Conservation (phyloP, 2,888 invertebrate species). For the Ametastegia equiseti region DNA sequence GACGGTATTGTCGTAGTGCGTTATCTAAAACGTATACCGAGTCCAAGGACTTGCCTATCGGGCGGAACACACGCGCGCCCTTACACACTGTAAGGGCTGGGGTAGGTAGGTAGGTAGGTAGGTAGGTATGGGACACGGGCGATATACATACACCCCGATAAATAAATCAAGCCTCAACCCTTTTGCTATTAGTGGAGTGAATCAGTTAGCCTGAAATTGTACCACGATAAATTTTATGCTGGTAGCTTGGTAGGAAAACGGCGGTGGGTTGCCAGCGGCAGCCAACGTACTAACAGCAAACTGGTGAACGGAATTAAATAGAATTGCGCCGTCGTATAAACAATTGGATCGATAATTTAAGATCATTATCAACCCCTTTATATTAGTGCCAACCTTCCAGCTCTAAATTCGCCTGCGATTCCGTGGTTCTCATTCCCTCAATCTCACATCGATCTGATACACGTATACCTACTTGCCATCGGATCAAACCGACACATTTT, state of each 20-base stretch:
- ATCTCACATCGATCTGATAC: neutral
- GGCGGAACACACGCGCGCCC: slow-evolving; percentile 43
- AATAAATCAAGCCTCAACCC: slow-evolving; percentile 68
- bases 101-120: neutral
- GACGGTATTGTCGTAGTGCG: slow-evolving; percentile 45
- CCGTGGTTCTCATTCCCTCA: slow-evolving; percentile 64
- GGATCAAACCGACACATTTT: neutral
- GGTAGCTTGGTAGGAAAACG: slow-evolving; percentile 51
- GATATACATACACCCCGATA: slow-evolving; percentile 56
- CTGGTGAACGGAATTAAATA: slow-evolving; percentile 67
- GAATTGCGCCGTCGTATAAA: slow-evolving; percentile 73
- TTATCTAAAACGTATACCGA: slow-evolving; percentile 48
- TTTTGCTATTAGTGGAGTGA: slow-evolving; percentile 68
- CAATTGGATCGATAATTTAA: slow-evolving; percentile 75
- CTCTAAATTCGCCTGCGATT: slow-evolving; percentile 66
- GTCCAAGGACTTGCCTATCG: slow-evolving; percentile 53
- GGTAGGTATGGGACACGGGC: slow-evolving; percentile 38
- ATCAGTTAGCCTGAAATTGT: slow-evolving; percentile 70
- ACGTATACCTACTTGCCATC: neutral
- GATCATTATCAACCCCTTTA: slow-evolving; percentile 74
- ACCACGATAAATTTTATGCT: slow-evolving; percentile 70
- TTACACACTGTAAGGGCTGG: slow-evolving; percentile 33
- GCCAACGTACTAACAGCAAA: slow-evolving; percentile 45
- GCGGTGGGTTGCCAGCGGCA: neutral
- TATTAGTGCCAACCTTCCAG: slow-evolving; percentile 69